Percentiles rank a stretch among this genome's conserved stretches.
Conservation (phyloP, 2,113 vertebrate species). For the Hoplias malabaricus region DNA sequence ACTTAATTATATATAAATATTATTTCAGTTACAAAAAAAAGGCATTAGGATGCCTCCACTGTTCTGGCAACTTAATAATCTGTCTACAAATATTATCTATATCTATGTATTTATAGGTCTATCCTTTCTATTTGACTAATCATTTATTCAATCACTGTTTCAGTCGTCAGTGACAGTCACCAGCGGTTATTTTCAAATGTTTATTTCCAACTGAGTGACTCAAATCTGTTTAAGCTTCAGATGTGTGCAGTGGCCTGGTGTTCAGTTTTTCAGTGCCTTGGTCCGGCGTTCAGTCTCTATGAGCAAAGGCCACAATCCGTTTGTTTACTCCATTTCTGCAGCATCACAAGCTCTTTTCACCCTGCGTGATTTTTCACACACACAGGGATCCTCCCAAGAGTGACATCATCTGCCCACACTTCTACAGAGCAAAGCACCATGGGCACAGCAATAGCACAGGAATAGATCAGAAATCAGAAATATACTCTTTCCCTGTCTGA, state of each 20-base stretch:
- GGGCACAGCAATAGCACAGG: background rate
- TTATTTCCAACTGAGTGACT: background rate
- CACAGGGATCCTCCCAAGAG: slow-evolving; percentile 36
- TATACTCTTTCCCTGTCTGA: too few relatives aligned
- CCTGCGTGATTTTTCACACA: background rate
- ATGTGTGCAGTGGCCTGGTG: too few relatives aligned
- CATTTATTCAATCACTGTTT: too few relatives aligned
- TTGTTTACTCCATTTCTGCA: slow-evolving; percentile 32
- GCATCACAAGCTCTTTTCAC: slow-evolving; percentile 24
- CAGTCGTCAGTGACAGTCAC: too few relatives aligned
- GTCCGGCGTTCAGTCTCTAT: background rate
- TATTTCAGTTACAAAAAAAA: too few relatives aligned
- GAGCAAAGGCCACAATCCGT: background rate
- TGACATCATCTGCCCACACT: slow-evolving; percentile 46
- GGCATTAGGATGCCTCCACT: too few relatives aligned
- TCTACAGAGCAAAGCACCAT: background rate
- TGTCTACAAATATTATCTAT: background rate
- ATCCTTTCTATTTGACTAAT: background rate
- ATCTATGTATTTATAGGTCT: background rate
- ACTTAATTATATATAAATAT: too few relatives aligned
- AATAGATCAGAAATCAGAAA: too few relatives aligned
- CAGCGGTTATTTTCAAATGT: background rate
- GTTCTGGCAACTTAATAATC: background rate
- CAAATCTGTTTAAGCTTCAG: background rate
- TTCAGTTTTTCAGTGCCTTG: too few relatives aligned